Base-by-base conservation (phyloP, 2,113 vertebrate genomes). In the Trematocara variabile region DNA sequence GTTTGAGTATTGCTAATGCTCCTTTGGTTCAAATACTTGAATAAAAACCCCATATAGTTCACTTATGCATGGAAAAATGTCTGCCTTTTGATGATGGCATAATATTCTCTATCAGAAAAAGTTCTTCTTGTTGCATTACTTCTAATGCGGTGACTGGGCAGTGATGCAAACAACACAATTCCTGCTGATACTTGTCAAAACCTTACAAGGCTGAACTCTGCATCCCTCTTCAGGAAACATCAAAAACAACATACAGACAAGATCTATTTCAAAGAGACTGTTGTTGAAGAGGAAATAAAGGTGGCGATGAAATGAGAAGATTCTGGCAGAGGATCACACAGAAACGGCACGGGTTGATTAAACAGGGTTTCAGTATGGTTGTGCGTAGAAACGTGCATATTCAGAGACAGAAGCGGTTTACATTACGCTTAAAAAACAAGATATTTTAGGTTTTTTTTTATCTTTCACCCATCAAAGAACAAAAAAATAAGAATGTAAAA, bases 221-320 rank as follows among this genome's bases (percentile, higher is more conserved):
- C 10, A 41, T 80, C 79, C 28, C 33, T 84, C 52, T 80, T 77
- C 60, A 54, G 79, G 11, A 82, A 84, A 65, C 75, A 81, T 78
- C 20, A 81, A 77, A 88, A 85, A 58, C 46, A 77, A 7, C 73
- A 39, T 73, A 73, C 22, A 48, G 75, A 78, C 8, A 20, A 60
- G 75, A 30, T 41, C 70, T 3, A 65, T 86, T 80, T 88, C 65
- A 91, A 79, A 88, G 84, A 48, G 22, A 11, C 22, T 63, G 22
- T 4, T 39, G 53, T n/a, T 87, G 55, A 75, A 77, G 55, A 77
- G 54, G 20, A 87, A 83, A 80, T 83, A 91, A 86, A 86, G 28
- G 77, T 55, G 79, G 73, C 11, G 34, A 50, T 77, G 73, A 34
- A 55, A 13, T 16, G 8, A 41, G 68, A 33, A 20, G 68, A 65